Conservation (phyloP, 1,140 invertebrate species). For the Triops longicaudatus region DNA sequence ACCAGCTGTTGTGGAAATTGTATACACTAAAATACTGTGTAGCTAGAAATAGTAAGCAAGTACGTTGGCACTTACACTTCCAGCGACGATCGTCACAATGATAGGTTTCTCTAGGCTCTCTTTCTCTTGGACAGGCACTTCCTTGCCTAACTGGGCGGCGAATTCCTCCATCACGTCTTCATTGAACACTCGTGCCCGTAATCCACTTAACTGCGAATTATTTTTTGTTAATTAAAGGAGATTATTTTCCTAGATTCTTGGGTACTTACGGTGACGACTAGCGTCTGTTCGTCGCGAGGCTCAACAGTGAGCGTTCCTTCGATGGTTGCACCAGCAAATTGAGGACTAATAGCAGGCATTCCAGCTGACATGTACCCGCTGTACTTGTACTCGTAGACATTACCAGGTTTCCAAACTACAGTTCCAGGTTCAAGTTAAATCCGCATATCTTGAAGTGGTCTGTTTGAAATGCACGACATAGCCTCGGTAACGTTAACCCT, state of each 20-base stretch:
- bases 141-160: constrained; percentile 23
- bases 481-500: too few species aligned
- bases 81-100: constrained; percentile 19
- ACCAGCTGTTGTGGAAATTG: too few species aligned
- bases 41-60: too few species aligned
- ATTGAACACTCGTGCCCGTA: constrained; percentile 19
- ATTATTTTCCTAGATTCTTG: not conserved
- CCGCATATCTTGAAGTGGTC: not conserved
- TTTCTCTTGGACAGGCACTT: constrained; percentile 24
- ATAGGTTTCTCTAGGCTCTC: constrained; percentile 24
- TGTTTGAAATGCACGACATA: too few species aligned
- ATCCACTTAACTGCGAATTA: not conserved
- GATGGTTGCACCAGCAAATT: constrained; percentile 24
- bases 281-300: constrained; percentile 25
- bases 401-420: constrained; percentile 26
- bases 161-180: constrained; percentile 25
- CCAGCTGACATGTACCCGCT: constrained; percentile 25
- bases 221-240: not conserved
- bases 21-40: too few species aligned
- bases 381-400: constrained; percentile 28
- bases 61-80: constrained; percentile 18
- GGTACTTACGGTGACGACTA: constrained; percentile 24
- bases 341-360: constrained; percentile 28
- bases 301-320: constrained; percentile 26
- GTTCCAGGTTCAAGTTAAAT: not conserved